Conservation (phyloP, 2,888 invertebrate genomes). For the Palloptera scutellata region DNA sequence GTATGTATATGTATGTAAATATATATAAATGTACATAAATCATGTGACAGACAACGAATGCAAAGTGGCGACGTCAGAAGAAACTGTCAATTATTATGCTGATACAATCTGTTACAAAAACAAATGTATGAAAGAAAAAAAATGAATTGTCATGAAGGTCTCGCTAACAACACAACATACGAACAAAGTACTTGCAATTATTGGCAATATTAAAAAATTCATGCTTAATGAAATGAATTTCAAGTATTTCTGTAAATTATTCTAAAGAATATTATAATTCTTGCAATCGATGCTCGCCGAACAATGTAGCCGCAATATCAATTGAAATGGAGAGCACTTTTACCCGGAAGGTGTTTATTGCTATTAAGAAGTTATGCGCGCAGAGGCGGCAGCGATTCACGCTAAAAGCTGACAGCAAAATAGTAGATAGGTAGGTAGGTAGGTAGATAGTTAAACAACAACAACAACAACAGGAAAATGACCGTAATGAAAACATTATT, state of each 20-base stretch:
- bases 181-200: slow-evolving; percentile 40
- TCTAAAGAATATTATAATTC: too few relatives aligned
- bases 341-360: slow-evolving; percentile 18
- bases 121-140: not conserved
- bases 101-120: not conserved
- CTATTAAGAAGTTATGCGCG: not conserved
- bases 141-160: not conserved
- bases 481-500: too few relatives aligned
- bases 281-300: too few relatives aligned
- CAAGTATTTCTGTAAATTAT: not conserved
- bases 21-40: too few relatives aligned
- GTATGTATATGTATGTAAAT: too few relatives aligned
- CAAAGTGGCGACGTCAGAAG: too few relatives aligned
- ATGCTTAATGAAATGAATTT: slow-evolving; percentile 12
- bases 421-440: too few relatives aligned
- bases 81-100: not conserved
- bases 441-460: too few relatives aligned
- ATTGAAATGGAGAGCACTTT: not conserved
- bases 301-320: too few relatives aligned
- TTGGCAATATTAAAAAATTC: not conserved
- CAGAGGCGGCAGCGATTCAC: not conserved
- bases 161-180: not conserved
- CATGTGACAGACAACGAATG: too few relatives aligned
- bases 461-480: too few relatives aligned
- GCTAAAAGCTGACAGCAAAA: too few relatives aligned